phyloP scores from a whole-genome alignment of 2,113 vertebrate species.

The Copsychus sechellarum region DNA sequence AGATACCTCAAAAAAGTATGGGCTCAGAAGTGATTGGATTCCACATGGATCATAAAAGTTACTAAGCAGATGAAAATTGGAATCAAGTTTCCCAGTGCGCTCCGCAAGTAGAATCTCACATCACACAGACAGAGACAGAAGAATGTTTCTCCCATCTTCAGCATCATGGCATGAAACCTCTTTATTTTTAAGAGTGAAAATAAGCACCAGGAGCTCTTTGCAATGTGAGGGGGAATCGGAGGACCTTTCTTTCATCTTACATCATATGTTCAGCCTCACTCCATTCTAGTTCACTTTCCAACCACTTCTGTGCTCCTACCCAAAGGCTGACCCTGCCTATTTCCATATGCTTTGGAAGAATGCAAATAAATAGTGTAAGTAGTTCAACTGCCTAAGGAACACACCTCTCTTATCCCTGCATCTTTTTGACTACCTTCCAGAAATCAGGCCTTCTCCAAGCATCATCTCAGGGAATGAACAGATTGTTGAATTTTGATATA shows the following conservation, averaged over 20 bases:
- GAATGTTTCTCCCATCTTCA: neutral
- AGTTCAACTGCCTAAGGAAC: neutral
- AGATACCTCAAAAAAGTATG: neutral
- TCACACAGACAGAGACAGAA: neutral
- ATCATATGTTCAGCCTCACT: neutral
- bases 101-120: neutral
- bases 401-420: neutral
- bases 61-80: neutral
- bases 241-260: neutral
- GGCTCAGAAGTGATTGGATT: neutral
- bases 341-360: neutral
- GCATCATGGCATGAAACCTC: neutral
- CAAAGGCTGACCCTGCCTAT: neutral
- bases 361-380: neutral
- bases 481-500: neutral
- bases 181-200: neutral
- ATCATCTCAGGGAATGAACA: neutral
- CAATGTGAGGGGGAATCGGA: accelerated
- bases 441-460: neutral
- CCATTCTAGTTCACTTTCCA: neutral
- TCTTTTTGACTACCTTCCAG: neutral
- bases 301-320: neutral
- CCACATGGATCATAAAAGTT: neutral
- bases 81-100: neutral
- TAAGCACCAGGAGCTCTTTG: neutral